Conservation (phyloP, 1,140 invertebrate genomes). For the Tenebrio molitor region DNA sequence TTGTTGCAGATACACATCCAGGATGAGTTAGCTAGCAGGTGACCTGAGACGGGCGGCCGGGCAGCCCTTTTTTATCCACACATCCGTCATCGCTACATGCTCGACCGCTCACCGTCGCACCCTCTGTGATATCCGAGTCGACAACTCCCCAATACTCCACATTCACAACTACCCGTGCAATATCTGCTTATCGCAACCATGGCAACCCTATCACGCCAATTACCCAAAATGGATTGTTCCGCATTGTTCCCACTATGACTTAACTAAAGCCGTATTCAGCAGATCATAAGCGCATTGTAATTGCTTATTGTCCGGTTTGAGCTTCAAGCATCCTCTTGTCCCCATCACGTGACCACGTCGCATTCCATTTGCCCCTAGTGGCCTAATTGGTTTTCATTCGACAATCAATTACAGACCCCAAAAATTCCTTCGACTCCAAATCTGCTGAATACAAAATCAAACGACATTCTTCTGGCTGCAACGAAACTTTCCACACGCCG, state of each 20-base stretch:
- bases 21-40: conserved; percentile 61
- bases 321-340: neutral
- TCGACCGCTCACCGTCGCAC: conserved; percentile 58
- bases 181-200: conserved; percentile 40
- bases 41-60: conserved; percentile 58
- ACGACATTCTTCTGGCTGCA: neutral
- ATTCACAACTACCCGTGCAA: conserved; percentile 24
- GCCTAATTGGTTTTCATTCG: conserved; percentile 28
- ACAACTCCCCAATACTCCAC: conserved; percentile 16
- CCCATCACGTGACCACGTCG: neutral
- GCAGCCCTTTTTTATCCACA: conserved; percentile 54
- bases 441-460: conserved; percentile 18
- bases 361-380: neutral
- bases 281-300: conserved; percentile 13
- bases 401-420: conserved; percentile 7
- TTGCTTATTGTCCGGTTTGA: conserved; percentile 13
- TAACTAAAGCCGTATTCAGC: conserved; percentile 41
- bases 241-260: conserved; percentile 32
- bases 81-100: conserved; percentile 57
- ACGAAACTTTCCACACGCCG: neutral
- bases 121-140: conserved; percentile 52
- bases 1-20: conserved; percentile 63
- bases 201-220: conserved; percentile 40
- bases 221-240: conserved; percentile 35
- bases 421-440: neutral